phyloP scores from a whole-genome alignment of 1,140 invertebrate genomes.

The Platorchestia sp. region DNA sequence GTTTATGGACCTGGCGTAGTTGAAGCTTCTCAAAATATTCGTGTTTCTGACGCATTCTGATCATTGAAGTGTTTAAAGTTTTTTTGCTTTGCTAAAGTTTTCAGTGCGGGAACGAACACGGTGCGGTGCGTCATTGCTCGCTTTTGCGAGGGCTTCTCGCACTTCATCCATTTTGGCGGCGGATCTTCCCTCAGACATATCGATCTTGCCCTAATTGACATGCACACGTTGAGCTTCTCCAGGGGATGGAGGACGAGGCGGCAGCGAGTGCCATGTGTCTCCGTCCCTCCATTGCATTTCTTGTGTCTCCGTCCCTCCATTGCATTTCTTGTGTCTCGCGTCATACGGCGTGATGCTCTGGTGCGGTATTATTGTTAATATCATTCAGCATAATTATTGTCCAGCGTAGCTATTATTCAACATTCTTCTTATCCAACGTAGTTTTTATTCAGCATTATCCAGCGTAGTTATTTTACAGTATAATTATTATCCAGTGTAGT shows the following conservation, averaged over 20 bases:
- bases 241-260: too few relatives aligned
- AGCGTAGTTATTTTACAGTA: too few relatives aligned
- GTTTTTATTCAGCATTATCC: too few relatives aligned
- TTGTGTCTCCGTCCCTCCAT: too few relatives aligned
- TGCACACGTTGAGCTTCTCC: not conserved
- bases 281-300: not conserved
- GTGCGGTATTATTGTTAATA: too few relatives aligned
- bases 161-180: conserved; percentile 22
- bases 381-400: too few relatives aligned
- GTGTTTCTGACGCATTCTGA: not conserved
- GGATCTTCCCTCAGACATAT: not conserved
- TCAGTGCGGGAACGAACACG: not conserved
- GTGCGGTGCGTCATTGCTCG: not conserved
- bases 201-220: conserved; percentile 26
- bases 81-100: not conserved
- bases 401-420: too few relatives aligned
- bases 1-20: not conserved
- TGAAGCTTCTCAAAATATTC: not conserved
- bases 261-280: not conserved
- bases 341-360: not conserved
- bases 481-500: too few relatives aligned
- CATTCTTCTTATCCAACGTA: too few relatives aligned
- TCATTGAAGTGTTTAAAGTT: not conserved
- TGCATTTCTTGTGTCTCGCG: not conserved
- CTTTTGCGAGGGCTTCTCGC: not conserved